Conservation (phyloP, 2,113 vertebrate genomes). For the Cephalopholis sonnerati region DNA sequence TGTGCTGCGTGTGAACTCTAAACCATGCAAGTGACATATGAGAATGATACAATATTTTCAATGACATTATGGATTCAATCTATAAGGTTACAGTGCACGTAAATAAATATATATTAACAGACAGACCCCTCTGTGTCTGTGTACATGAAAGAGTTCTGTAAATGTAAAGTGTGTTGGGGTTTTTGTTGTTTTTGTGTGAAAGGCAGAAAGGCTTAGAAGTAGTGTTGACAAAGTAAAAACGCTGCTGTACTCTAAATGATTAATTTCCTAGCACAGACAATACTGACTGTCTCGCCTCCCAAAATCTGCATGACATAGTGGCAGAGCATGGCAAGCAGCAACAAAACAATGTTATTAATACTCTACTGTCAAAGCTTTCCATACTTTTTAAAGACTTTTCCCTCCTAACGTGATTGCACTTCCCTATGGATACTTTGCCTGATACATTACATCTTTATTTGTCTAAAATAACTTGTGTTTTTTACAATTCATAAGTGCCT, state of each 20-base stretch:
- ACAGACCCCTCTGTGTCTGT: background rate
- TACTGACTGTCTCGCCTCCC: background rate
- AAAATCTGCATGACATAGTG: background rate
- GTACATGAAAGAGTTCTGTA: background rate
- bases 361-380: conserved; percentile 1
- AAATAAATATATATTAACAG: background rate
- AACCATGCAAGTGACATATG: too few species aligned
- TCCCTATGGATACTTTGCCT: conserved; percentile 3
- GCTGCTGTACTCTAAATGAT: conserved; percentile 9
- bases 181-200: background rate
- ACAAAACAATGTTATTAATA: background rate
- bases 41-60: background rate
- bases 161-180: background rate
- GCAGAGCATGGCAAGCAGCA: conserved; percentile 3
- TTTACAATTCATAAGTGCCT: too few species aligned
- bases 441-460: background rate
- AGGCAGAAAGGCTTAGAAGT: background rate
- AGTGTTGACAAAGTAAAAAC: conserved; percentile 9
- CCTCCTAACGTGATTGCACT: conserved; percentile 9
- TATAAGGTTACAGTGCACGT: background rate
- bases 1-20: background rate
- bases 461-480: too few species aligned
- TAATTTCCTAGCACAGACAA: background rate
- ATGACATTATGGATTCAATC: background rate
- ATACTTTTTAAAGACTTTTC: conserved; percentile 13